Evolutionary conservation across 2,888 invertebrate species (phyloP).

Genomic region (Smittia sp.): DNA sequence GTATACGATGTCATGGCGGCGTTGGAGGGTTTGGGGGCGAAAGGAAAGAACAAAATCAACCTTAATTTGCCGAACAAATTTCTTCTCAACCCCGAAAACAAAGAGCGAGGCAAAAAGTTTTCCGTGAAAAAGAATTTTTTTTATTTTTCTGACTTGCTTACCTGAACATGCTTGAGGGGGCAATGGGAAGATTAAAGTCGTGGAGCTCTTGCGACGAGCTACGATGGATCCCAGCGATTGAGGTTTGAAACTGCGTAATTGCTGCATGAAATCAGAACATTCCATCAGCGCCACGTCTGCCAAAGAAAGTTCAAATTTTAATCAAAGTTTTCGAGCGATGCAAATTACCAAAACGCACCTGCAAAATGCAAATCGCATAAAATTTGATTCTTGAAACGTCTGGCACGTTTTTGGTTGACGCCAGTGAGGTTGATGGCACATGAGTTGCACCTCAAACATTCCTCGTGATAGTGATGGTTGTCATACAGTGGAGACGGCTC

Average conservation of each 20-base stretch:
- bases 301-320: not conserved
- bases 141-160: slow-evolving; percentile 52
- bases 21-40: not conserved
- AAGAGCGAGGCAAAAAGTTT: not conserved
- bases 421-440: slow-evolving; percentile 91
- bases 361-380: slow-evolving; percentile 93
- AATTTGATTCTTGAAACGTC: slow-evolving; percentile 80
- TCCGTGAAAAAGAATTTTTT: not conserved
- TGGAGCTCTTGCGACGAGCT: slow-evolving; percentile 87
- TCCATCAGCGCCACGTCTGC: slow-evolving; percentile 94
- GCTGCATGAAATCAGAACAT: slow-evolving; percentile 96
- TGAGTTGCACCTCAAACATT: slow-evolving; percentile 94
- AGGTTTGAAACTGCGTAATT: slow-evolving; percentile 92
- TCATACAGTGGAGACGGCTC: slow-evolving; percentile 90
- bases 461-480: slow-evolving; percentile 96
- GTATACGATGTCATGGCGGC: not conserved
- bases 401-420: slow-evolving; percentile 73
- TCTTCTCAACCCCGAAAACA: not conserved
- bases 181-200: slow-evolving; percentile 88
- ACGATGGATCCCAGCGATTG: slow-evolving; percentile 94
- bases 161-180: slow-evolving; percentile 94
- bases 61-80: not conserved
- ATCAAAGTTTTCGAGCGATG: not conserved
- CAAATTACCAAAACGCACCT: slow-evolving; percentile 16
- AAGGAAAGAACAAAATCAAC: not conserved